These are phyloP conservation scores for Cherax quadricarinatus DNA, from an alignment of 1,140 invertebrate genomes.

Conservation along the genomic window DNA sequence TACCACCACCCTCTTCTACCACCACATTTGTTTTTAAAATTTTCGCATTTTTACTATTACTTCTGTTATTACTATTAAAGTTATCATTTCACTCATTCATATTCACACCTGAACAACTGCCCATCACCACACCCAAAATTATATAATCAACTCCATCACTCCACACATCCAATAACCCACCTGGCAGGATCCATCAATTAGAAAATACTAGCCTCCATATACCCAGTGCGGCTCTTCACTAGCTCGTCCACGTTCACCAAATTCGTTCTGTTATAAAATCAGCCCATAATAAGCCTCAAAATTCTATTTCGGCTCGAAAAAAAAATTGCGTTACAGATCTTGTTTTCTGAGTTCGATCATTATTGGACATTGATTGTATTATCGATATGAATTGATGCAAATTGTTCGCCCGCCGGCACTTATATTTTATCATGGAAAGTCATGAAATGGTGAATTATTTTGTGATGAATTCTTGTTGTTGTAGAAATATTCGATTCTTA, in stretches of 20 bases:
- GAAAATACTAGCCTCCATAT: no score
- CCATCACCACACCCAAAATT: no score
- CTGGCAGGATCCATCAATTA: no score
- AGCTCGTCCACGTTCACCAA: not conserved
- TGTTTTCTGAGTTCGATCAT: conserved; percentile 8
- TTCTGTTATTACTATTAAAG: no score
- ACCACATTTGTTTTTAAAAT: no score
- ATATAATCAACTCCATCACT: no score
- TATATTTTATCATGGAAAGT: not conserved
- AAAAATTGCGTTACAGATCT: conserved; percentile 9
- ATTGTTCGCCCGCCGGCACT: not conserved
- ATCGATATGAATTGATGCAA: conserved; percentile 12
- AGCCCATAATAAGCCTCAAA: not conserved
- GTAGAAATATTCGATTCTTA: not conserved
- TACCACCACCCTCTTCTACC: no score
- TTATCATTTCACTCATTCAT: no score
- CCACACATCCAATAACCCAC: no score
- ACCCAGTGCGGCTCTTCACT: no score
- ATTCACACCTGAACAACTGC: no score
- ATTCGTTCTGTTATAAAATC: not conserved
- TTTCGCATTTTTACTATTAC: no score
- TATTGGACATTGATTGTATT: conserved; percentile 4
- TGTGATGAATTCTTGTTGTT: not conserved
- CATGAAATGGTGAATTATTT: not conserved
- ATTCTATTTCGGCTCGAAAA: not conserved